Base-by-base conservation (phyloP, 2,797 vertebrate genomes). In the Scolopax bukidnonensis region DNA sequence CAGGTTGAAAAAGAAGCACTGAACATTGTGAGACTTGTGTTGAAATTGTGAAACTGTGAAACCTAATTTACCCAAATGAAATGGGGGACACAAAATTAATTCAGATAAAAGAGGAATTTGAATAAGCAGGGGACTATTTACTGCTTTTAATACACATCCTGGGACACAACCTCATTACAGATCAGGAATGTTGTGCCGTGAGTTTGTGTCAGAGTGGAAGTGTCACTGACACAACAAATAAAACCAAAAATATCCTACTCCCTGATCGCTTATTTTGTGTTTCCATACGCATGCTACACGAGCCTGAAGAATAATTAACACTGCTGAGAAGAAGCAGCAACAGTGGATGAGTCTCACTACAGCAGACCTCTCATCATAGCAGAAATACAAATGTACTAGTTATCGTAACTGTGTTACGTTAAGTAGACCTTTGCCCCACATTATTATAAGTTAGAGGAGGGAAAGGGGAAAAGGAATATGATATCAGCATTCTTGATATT, bases 291-390 rank as follows among this genome's bases (percentile, higher is more conserved):
- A 92, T 0, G 38, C 95, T 94, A 96, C 95, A 94, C 7, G 90
- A 97, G 93, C 78, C 95, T 95, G 80, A 96, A 97, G 96, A 95
- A 96, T 95, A 95, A 95, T 95, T 96, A 96, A 96, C 89, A 84
- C 82, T 86, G 92, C 95, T 87, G 89, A 96, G 93, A 96, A 95
- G 93, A 63, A 83, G 93, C 90, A 93, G 87, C 95, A 94, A 84
- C 87, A 79, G 91, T 88, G 96, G 87, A 96, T 93, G 82, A 93
- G 82, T 91, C 96, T 97, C 93, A 87, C 80, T 92, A 95, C 93
- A 95, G 93, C 85, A 95, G 95, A 96, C 90, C 80, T 97, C 96
- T 93, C 92, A 95, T 95, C 96, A 94, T 87, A 92, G 90, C 87
- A 96, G 94, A 97, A 97, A 95, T 95, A 95, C 87, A 97, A 93